phyloP scores from a whole-genome alignment of 2,888 invertebrate species.

The Andrena praecox region DNA sequence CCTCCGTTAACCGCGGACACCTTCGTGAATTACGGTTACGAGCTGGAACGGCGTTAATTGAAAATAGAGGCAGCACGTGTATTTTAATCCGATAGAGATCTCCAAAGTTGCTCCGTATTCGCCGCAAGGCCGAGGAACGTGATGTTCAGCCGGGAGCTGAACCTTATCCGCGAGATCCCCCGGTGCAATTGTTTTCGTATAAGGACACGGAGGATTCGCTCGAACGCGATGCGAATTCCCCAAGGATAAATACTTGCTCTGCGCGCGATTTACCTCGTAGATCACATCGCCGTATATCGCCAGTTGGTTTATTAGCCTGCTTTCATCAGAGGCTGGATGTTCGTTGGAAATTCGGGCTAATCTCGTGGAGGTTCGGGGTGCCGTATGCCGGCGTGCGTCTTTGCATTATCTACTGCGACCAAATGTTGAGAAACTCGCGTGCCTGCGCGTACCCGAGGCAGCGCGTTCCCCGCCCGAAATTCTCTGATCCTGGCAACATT shows the following conservation, averaged over 20 bases:
- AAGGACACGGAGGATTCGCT: not conserved
- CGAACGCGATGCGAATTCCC: not conserved
- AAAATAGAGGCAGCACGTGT: not conserved
- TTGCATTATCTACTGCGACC: not conserved
- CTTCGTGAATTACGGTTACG: not conserved
- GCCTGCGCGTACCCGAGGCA: not conserved
- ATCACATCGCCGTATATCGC: not conserved
- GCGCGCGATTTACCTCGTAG: not conserved
- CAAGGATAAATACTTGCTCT: not conserved
- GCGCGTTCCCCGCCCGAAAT: constrained; percentile 14
- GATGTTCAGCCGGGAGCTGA: constrained; percentile 4
- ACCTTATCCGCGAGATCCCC: not conserved
- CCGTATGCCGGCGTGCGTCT: not conserved
- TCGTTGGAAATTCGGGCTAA: not conserved
- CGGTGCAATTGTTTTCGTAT: constrained; percentile 22
- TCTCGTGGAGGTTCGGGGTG: not conserved
- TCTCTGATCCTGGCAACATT: constrained; percentile 26
- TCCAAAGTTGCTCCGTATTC: constrained; percentile 12
- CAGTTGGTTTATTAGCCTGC: not conserved
- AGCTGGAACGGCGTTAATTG: constrained; percentile 10
- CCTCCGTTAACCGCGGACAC: not conserved
- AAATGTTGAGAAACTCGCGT: not conserved
- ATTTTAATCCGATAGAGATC: constrained; percentile 4
- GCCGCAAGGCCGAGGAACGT: constrained; percentile 4
- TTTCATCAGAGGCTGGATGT: not conserved